Conservation (phyloP, 2,113 vertebrate genomes). For the Festucalex cinctus region DNA sequence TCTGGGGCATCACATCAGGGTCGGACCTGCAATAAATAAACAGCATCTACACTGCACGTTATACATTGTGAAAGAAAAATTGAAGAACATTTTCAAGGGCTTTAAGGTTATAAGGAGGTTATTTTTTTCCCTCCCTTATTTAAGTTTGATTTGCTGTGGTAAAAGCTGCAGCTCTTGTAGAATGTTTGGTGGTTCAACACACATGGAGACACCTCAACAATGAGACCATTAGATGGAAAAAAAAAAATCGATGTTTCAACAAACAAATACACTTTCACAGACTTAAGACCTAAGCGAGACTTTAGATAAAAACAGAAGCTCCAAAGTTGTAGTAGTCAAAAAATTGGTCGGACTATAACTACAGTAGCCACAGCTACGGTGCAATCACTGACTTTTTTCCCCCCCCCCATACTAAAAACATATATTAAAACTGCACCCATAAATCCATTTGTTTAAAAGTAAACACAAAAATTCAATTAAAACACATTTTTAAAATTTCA, state of each 20-base stretch:
- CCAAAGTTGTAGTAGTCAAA: slow-evolving; percentile 28
- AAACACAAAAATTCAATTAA: not conserved
- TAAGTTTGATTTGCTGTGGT: slow-evolving; percentile 22
- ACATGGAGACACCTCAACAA: slow-evolving; percentile 42
- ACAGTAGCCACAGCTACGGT: slow-evolving; percentile 25
- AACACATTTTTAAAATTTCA: not conserved
- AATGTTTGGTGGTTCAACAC: slow-evolving; percentile 31
- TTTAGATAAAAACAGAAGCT: slow-evolving; percentile 37
- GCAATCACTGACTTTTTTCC: not conserved
- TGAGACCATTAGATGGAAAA: slow-evolving; percentile 65
- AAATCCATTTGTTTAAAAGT: not conserved
- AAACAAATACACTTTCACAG: slow-evolving; percentile 43
- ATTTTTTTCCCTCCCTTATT: not conserved
- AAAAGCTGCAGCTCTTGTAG: slow-evolving; percentile 32
- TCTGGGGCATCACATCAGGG: slow-evolving; percentile 24
- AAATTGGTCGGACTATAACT: slow-evolving; percentile 36
- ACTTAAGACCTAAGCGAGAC: slow-evolving; percentile 47
- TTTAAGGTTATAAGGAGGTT: no score
- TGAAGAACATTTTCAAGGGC: not conserved
- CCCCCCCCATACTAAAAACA: no score
- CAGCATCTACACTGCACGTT: not conserved
- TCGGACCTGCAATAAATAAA: slow-evolving; percentile 14
- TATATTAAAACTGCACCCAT: not conserved
- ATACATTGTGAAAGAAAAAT: not conserved
- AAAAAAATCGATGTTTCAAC: slow-evolving; percentile 35